phyloP scores from a whole-genome alignment of 2,113 vertebrate species.

The Nesogale talazaci region DNA sequence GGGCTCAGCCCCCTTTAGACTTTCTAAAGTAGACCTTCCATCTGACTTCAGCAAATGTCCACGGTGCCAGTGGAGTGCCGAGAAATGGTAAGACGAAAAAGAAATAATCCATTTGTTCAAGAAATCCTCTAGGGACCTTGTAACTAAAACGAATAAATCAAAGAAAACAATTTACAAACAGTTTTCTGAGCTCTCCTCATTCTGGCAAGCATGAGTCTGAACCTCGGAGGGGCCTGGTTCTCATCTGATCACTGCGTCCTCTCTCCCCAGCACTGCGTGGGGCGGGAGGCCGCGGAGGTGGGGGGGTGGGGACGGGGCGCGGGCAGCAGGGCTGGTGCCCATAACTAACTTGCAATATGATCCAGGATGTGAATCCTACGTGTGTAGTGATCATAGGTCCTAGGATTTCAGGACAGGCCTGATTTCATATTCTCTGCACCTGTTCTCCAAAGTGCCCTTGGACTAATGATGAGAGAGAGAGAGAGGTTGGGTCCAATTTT shows the following conservation, averaged over 20 bases:
- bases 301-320: no score
- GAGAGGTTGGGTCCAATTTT: neutral
- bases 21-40: neutral
- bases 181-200: neutral
- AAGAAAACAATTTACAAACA: neutral
- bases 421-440: neutral
- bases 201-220: neutral
- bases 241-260: neutral
- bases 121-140: neutral
- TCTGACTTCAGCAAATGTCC: neutral
- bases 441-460: neutral
- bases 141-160: neutral
- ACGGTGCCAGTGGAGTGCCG: neutral
- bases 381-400: neutral
- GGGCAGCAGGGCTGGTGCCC: fast-evolving
- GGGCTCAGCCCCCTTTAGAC: no score
- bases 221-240: neutral
- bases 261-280: neutral
- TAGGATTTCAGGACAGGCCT: neutral
- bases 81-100: neutral
- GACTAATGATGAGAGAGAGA: neutral
- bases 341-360: neutral
- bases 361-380: neutral
- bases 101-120: neutral
- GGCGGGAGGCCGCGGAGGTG: no score